A percentile compares a stretch with the other conserved stretches of the same genome.
phyloP scores from a whole-genome alignment of 2,888 invertebrate species.

The Rhodophaea formosa region DNA sequence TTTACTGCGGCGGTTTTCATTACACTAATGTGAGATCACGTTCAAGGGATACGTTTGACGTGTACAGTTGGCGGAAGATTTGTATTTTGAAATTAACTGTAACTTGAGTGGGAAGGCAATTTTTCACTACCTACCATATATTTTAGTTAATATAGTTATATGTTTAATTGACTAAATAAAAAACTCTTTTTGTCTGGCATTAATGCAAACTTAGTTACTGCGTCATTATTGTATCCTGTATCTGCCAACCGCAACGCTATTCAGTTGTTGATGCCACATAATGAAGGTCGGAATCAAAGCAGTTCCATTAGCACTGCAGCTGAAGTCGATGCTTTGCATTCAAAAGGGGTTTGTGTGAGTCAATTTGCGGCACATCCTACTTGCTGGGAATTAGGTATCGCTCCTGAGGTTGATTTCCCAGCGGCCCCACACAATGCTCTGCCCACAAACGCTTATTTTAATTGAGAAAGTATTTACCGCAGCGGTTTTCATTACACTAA shows the following conservation, averaged over 20 bases:
- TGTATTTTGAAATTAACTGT: background rate
- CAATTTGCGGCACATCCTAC: constrained; percentile 42
- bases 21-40: constrained; percentile 47
- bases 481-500: constrained; percentile 57
- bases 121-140: no score
- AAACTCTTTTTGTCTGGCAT: no score
- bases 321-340: constrained; percentile 14
- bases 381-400: constrained; percentile 40
- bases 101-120: no score
- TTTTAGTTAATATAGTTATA: no score
- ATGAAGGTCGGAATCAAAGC: constrained; percentile 12
- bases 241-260: background rate
- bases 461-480: constrained; percentile 57
- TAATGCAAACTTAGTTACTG: background rate
- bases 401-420: constrained; percentile 56
- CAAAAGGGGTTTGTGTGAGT: constrained; percentile 22
- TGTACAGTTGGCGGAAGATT: constrained; percentile 11
- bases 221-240: background rate
- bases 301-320: background rate
- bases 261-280: constrained; percentile 9
- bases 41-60: constrained; percentile 36
- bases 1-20: constrained; percentile 55
- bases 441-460: constrained; percentile 52
- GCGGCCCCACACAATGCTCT: constrained; percentile 40
- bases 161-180: no score